Conservation (phyloP, 1,140 invertebrate genomes). For the Mycetomoellerius zeteki region DNA sequence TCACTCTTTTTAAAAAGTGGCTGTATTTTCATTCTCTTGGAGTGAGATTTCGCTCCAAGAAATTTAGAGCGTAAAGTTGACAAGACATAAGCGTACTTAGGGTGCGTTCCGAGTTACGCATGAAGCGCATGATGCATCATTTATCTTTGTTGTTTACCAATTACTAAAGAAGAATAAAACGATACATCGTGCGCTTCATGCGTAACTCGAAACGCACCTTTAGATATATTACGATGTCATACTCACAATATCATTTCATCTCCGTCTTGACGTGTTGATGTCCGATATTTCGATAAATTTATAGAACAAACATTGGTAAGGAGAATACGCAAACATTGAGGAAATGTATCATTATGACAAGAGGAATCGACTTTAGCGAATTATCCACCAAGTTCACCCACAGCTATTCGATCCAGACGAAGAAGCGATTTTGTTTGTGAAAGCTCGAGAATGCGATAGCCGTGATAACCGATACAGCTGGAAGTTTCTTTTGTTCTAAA, state of each 20-base stretch:
- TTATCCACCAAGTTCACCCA: constrained; percentile 20
- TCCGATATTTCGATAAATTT: constrained; percentile 26
- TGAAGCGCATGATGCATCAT: too few relatives aligned
- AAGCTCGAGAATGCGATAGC: constrained; percentile 32
- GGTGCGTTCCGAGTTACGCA: too few relatives aligned
- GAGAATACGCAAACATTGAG: background rate
- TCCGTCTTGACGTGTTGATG: background rate
- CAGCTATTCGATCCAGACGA: constrained; percentile 23
- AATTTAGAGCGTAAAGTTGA: constrained; percentile 20
- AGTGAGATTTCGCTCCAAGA: too few relatives aligned
- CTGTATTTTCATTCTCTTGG: too few relatives aligned
- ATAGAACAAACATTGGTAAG: background rate
- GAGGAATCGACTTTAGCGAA: background rate
- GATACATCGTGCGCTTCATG: too few relatives aligned
- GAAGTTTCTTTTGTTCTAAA: constrained; percentile 52
- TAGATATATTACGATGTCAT: background rate
- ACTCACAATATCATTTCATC: background rate
- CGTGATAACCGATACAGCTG: constrained; percentile 36
- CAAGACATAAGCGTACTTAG: background rate
- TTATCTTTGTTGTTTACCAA: too few relatives aligned
- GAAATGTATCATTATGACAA: constrained; percentile 25
- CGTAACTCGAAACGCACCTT: too few relatives aligned
- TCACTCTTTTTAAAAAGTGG: too few relatives aligned
- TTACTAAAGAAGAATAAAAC: too few relatives aligned
- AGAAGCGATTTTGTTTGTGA: constrained; percentile 38